Conservation (phyloP, 2,888 invertebrate species). For the Drosophila neotestacea region DNA sequence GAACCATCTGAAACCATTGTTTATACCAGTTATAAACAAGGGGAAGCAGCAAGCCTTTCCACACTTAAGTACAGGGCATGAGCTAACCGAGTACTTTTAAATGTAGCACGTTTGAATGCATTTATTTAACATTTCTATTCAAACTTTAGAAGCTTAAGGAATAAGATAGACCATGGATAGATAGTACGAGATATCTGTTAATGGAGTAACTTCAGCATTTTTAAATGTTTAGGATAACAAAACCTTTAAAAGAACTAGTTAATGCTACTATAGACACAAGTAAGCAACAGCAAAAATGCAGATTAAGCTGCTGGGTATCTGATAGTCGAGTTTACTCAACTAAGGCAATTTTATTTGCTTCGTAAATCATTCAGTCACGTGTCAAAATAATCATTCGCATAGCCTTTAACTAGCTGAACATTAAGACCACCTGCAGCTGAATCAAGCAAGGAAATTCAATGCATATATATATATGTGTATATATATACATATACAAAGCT, state of each 20-base stretch:
- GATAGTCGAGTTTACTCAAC: background rate
- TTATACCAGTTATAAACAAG: too few relatives aligned
- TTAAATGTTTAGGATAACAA: too few relatives aligned
- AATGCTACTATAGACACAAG: too few relatives aligned
- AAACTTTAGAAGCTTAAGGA: too few relatives aligned
- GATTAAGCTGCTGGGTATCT: background rate
- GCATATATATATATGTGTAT: conserved; percentile 6
- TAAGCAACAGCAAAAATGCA: background rate
- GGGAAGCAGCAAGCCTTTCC: too few relatives aligned
- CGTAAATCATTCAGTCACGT: conserved; percentile 49
- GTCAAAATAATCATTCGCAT: conserved; percentile 58
- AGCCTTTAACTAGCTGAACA: conserved; percentile 39
- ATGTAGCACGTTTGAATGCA: too few relatives aligned
- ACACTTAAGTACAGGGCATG: too few relatives aligned
- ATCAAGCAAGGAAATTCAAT: conserved; percentile 21
- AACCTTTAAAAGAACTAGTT: too few relatives aligned
- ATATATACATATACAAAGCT: conserved; percentile 1
- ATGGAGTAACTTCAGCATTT: background rate
- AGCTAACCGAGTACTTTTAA: too few relatives aligned
- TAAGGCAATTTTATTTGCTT: background rate
- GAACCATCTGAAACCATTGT: too few relatives aligned
- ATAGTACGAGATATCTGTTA: background rate
- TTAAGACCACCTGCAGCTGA: conserved; percentile 38
- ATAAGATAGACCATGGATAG: too few relatives aligned
- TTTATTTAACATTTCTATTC: too few relatives aligned